Percentiles rank a stretch among this genome's conserved stretches.
Conservation (phyloP, 1,140 invertebrate genomes). For the Linepithema humile region DNA sequence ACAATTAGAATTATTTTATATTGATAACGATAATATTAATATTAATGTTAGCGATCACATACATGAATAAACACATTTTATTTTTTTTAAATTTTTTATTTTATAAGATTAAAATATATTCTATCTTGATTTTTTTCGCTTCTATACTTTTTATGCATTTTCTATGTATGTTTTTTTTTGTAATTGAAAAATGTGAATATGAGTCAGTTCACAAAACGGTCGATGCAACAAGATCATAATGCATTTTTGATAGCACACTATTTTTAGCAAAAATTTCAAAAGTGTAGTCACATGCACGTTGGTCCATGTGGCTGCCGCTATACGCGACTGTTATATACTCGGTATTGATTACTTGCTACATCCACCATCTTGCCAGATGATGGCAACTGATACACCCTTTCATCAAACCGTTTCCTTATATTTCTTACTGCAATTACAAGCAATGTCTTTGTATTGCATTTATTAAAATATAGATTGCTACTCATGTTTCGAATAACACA, state of each 20-base stretch:
- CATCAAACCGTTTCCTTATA: neutral
- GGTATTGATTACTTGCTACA: conserved; percentile 76
- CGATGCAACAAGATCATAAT: no score
- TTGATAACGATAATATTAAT: neutral
- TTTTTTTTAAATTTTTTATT: neutral
- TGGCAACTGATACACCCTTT: conserved; percentile 40
- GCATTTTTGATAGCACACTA: neutral
- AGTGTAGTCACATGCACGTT: conserved; percentile 13
- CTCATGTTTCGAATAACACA: neutral
- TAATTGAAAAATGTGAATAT: no score
- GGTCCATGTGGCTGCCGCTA: conserved; percentile 68
- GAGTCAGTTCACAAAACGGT: no score
- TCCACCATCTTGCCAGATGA: conserved; percentile 67
- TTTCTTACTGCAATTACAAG: neutral
- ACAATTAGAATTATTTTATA: neutral
- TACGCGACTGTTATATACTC: conserved; percentile 37
- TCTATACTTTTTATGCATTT: no score
- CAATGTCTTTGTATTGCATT: neutral
- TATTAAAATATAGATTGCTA: neutral
- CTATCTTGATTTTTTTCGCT: no score
- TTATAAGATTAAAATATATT: no score
- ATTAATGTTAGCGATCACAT: neutral
- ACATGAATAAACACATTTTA: neutral
- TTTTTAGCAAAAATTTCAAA: neutral
- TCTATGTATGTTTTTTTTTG: no score